Percentiles rank a stretch among this genome's conserved stretches.
Evolutionary conservation across 2,113 vertebrate species (phyloP).

Genomic region (Sceloporus undulatus): DNA sequence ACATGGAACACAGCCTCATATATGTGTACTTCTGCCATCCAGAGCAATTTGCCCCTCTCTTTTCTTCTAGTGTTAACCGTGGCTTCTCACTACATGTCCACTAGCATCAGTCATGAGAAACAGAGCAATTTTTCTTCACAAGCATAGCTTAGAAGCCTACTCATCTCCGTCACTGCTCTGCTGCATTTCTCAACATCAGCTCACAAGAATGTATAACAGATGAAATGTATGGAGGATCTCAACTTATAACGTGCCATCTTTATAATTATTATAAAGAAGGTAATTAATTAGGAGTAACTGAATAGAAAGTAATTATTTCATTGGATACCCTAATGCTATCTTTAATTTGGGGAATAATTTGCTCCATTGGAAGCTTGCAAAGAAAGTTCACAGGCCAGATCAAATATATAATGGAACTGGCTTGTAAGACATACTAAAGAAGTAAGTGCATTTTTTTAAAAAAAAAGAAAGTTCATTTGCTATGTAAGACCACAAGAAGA

Average conservation of each 20-base stretch:
- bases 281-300: background rate
- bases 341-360: background rate
- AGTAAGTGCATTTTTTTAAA: too few relatives aligned
- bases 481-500: background rate
- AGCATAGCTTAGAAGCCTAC: too few relatives aligned
- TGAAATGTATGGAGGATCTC: too few relatives aligned
- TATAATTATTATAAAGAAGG: too few relatives aligned
- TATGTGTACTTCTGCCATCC: background rate
- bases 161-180: too few relatives aligned
- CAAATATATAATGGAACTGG: background rate
- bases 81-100: background rate
- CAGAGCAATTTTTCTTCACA: too few relatives aligned
- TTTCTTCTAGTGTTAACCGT: background rate
- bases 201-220: too few relatives aligned
- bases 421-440: too few relatives aligned
- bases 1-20: background rate
- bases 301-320: background rate
- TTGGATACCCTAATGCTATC: background rate
- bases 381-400: background rate
- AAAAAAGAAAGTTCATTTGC: background rate
- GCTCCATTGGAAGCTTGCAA: background rate
- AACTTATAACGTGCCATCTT: too few relatives aligned
- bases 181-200: too few relatives aligned
- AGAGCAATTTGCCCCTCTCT: background rate
- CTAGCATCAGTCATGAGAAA: too few relatives aligned